Evolutionary conservation across 1,140 invertebrate genomes (phyloP), one percentile per base, ranked within the genome.

Genomic region (Cephus cinctus): DNA sequence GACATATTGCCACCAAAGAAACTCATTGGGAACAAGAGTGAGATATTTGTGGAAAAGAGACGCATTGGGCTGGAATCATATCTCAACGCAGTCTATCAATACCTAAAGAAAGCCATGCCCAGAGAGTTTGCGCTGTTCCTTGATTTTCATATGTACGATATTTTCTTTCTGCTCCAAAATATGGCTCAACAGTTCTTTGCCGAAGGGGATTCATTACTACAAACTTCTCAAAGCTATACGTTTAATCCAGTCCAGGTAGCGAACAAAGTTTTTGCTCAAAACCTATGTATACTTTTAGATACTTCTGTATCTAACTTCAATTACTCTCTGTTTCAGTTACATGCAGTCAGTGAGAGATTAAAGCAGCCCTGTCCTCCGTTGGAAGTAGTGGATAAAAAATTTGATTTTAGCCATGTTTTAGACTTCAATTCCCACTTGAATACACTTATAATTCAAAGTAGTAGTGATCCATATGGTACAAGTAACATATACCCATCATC

Each of bases 1-100:
- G 90, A 91, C 57, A 78, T 94, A 43, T 67, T 97, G 9, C 94
- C 94, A 12, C 90, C 92, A 3, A 97, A 97, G 69, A 95, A 95
- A 75, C 78, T 95, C 0, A 84, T 91, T 61, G 86, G 88, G 0
- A 89, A 88, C 56, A 84, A 84, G 56, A 84, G 83, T 57, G 90
- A 91, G 9, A 77, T 82, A 12, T 96, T 98, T 67, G 81, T 98
- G 15, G 90, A 94, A 64, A 88, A 86, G 62, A 80, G 94, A 47
- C 82, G 90, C 39, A 75, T 81, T 52, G 87, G 84, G 14, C 73
- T 98, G 19, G 87, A 94, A 68, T 76, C 80, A 11, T 97, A 97
- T 73, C 74, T 96, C 4, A 86, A 88, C 65, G 85, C 83, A 48
- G 76, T 90, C 5, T 81, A 91, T 19, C 83, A 79, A 54, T 89